These are phyloP conservation scores for Diadumene lineata DNA, from an alignment of 92 coral and sea anemone species.

Conservation along the genomic window DNA sequence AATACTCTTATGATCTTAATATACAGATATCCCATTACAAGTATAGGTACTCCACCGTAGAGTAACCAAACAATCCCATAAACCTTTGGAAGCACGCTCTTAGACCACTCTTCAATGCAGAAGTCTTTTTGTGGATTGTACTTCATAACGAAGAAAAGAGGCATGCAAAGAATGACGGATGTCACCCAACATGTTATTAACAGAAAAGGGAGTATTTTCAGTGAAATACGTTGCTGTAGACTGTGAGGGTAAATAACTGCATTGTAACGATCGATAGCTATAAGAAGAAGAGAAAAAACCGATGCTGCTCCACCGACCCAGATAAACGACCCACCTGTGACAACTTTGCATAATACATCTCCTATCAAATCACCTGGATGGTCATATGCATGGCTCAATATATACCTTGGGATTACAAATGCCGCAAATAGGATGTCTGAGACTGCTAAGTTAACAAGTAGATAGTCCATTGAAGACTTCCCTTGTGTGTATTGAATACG, in stretches of 20 bases:
- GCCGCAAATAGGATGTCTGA: slow-evolving; percentile 37
- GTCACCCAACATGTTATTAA: slow-evolving; percentile 28
- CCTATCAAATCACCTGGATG: slow-evolving; percentile 39
- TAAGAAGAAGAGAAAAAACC: slow-evolving; percentile 35
- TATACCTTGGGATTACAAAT: slow-evolving; percentile 42
- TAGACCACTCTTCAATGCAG: slow-evolving; percentile 45
- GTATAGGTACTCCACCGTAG: slow-evolving; percentile 27
- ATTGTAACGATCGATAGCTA: slow-evolving; percentile 43
- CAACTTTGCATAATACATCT: slow-evolving; percentile 27
- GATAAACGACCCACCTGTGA: slow-evolving; percentile 44
- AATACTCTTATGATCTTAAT: slow-evolving; percentile 13
- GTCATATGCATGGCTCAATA: slow-evolving; percentile 24
- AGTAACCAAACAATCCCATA: slow-evolving; percentile 32
- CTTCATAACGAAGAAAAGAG: slow-evolving; percentile 31
- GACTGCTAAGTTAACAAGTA: slow-evolving; percentile 43
- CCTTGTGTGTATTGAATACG: slow-evolving; percentile 12
- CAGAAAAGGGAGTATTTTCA: slow-evolving; percentile 15
- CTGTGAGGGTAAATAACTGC: slow-evolving; percentile 45
- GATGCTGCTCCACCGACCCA: slow-evolving; percentile 54
- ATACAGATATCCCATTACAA: slow-evolving; percentile 26
- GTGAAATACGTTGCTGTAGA: slow-evolving; percentile 19
- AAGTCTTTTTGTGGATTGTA: slow-evolving; percentile 19
- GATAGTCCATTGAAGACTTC: slow-evolving; percentile 52
- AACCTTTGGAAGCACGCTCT: slow-evolving; percentile 25
- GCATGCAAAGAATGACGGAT: slow-evolving; percentile 26